Evolutionary conservation across 2,113 vertebrate species (phyloP).

Genomic region (Gavia stellata): DNA sequence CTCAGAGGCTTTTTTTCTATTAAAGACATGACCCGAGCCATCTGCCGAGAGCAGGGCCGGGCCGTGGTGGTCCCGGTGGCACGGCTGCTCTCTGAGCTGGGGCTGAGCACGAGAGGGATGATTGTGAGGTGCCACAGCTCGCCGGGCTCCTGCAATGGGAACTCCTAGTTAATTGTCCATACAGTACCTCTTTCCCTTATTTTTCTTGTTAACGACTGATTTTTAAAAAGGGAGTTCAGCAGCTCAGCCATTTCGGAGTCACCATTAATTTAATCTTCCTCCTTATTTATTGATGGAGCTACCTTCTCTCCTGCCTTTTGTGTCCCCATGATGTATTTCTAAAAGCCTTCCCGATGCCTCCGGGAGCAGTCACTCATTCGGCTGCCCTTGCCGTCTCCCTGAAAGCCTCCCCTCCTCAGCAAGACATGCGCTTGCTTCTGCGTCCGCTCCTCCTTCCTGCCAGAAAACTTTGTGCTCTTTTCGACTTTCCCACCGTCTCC

Average conservation of each 20-base stretch:
- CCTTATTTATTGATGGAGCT: slow-evolving; percentile 37
- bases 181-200: not conserved
- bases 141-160: fast-evolving
- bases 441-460: not conserved
- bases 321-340: slow-evolving; percentile 10
- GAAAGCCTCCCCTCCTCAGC: not conserved
- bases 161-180: not conserved
- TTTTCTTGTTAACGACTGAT: not conserved
- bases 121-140: not conserved
- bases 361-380: not conserved
- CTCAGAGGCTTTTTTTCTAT: not conserved
- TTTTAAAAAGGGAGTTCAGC: not conserved
- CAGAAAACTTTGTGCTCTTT: not conserved
- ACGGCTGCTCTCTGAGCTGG: not conserved
- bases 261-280: slow-evolving; percentile 46
- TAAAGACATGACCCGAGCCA: not conserved
- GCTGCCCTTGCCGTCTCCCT: not conserved
- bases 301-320: slow-evolving; percentile 21
- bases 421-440: not conserved
- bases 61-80: not conserved
- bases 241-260: not conserved
- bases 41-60: not conserved
- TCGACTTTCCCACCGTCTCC: not conserved
- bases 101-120: not conserved
- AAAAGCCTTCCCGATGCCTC: not conserved